Conservation (phyloP, 2,797 vertebrate genomes). For the Neosilurus hyrtlii region DNA sequence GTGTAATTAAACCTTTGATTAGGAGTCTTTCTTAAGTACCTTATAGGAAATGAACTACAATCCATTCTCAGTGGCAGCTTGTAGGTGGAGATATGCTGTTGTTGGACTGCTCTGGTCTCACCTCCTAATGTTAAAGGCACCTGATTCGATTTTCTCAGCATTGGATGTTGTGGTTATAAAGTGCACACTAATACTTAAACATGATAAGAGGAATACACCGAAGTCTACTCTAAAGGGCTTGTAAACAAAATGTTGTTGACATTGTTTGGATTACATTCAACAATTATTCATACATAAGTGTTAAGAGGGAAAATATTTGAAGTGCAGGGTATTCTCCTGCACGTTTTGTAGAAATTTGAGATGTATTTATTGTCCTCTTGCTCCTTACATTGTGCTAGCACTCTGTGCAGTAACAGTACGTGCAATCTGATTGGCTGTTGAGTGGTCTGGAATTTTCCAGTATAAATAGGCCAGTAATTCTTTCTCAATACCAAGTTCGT, state of each 20-base stretch:
- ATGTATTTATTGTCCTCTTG: background rate
- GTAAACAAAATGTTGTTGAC: background rate
- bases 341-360: background rate
- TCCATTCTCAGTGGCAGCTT: conserved; percentile 74
- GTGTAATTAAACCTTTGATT: conserved; percentile 82
- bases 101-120: conserved; percentile 25
- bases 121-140: conserved; percentile 45
- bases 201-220: background rate
- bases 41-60: conserved; percentile 79
- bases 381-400: too few species aligned
- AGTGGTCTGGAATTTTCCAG: too few species aligned
- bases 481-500: too few species aligned
- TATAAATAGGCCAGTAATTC: too few species aligned
- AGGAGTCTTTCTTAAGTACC: conserved; percentile 77
- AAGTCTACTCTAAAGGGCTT: background rate
- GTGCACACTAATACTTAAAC: conserved; percentile 9
- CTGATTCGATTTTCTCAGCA: conserved; percentile 65
- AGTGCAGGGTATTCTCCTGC: background rate
- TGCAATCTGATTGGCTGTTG: too few species aligned
- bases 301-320: background rate
- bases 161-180: background rate
- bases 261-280: background rate
- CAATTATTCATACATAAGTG: background rate
- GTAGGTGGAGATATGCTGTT: conserved; percentile 44
- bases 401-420: too few species aligned